Base-by-base conservation (phyloP, 2,888 invertebrate species). In the Ormyrus rosae region DNA sequence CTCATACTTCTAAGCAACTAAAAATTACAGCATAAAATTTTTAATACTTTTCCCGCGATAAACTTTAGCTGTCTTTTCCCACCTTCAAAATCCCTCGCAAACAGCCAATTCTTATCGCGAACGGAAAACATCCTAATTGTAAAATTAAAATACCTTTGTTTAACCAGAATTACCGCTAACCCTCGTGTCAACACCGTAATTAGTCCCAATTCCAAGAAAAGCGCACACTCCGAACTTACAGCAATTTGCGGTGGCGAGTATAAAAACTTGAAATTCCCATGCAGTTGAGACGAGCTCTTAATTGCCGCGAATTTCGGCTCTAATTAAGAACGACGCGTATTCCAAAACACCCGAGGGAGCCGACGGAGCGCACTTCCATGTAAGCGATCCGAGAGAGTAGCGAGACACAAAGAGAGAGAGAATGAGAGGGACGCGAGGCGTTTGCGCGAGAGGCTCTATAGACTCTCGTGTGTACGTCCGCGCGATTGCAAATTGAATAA, bases 401-500 rank as follows among this genome's bases (percentile, higher is more conserved):
- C 34, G 34, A 34, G 34, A 34, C 34, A 51, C 46, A 45, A 55
- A 50, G 11, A 55, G 34, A 34, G 34, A 34, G 2, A 34, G 1
- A 55, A n/a, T n/a, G 55, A 34, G 34, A 55, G 9, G 50, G 10
- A 55, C 68, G 68, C 75, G 13, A 13, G 19, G 45, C 61, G 34
- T 78, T 81, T 75, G 34, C 48, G 7, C 74, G 64, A 46, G 5
- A 10, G 46, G 45, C 9, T 48, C 11, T 58, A 19, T 34, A 34
- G 63, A 11, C 64, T 63, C 5, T 34, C 6, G 63, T 63, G n/a
- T 11, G 34, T 51, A 56, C 68, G 10, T 5, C 19, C n/a, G 48
- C 34, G 46, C 11, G 55, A 75, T 72, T 80, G 51, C 76, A 61
- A 76, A 80, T 80, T 76, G 80, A 80, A 76, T 80, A 80, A 80